Percentiles rank a stretch among this genome's conserved stretches.
phyloP scores from a whole-genome alignment of 2,113 vertebrate species.

The Periophthalmodon schlosseri region DNA sequence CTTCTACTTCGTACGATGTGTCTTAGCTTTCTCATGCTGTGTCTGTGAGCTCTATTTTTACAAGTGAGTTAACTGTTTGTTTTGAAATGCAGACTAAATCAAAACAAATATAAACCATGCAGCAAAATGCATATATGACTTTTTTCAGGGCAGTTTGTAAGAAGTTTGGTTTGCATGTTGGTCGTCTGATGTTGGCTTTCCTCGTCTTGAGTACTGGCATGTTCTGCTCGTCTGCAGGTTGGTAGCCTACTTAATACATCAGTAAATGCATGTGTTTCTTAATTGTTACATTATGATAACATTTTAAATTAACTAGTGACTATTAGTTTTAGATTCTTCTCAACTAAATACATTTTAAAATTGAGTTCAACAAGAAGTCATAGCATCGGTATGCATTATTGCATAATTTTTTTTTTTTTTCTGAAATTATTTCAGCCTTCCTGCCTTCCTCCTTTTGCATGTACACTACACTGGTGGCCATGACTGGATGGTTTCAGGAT shows the following conservation, averaged over 20 bases:
- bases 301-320: background rate
- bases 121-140: background rate
- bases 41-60: conserved; percentile 98
- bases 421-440: conserved; percentile 80
- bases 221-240: conserved; percentile 96
- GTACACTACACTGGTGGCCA: conserved; percentile 91
- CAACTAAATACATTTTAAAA: background rate
- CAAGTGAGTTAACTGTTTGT: conserved; percentile 85
- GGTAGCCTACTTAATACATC: conserved; percentile 31
- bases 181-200: conserved; percentile 94
- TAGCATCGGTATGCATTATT: background rate
- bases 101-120: background rate
- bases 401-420: background rate
- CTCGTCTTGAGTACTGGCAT: conserved; percentile 95
- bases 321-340: background rate
- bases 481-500: conserved; percentile 98
- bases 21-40: conserved; percentile 94
- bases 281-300: background rate
- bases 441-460: conserved; percentile 97
- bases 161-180: conserved; percentile 96
- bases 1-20: conserved; percentile 97
- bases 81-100: conserved; percentile 2
- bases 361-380: background rate
- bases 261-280: background rate
- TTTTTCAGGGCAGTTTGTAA: conserved; percentile 93